Evolutionary conservation across 37 sponge, comb jelly and placozoan species (phyloP).

Genomic region (Beroe forskalii): DNA sequence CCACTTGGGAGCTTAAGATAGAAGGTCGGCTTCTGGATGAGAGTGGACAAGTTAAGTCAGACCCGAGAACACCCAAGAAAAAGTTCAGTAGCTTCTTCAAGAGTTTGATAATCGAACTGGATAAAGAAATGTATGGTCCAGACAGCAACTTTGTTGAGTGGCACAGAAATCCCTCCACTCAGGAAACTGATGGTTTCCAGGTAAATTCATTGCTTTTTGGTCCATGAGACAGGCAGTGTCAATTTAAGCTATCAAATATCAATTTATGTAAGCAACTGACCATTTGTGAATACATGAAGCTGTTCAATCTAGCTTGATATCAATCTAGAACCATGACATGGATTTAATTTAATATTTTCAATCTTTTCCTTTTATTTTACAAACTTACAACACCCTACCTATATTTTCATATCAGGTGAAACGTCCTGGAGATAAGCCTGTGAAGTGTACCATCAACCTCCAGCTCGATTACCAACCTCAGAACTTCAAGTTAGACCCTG

Average conservation of each 20-base stretch:
- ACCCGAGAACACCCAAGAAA: conserved; percentile 69
- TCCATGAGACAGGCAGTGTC: too few species aligned
- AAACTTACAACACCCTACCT: too few species aligned
- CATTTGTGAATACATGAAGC: too few species aligned
- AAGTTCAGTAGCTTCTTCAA: conserved; percentile 94
- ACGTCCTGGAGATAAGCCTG: conserved; percentile 83
- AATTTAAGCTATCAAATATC: too few species aligned
- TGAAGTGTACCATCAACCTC: conserved; percentile 82
- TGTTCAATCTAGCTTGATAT: too few species aligned
- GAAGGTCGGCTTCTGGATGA: conserved; percentile 91
- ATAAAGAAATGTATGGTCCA: conserved; percentile 92
- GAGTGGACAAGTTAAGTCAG: conserved; percentile 72
- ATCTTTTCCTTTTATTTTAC: too few species aligned
- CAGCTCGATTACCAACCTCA: conserved; percentile 81
- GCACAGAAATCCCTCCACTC: conserved; percentile 50
- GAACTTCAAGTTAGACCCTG: conserved; percentile 85
- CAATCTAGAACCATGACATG: too few species aligned
- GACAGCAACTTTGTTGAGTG: conserved; percentile 91
- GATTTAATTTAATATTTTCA: too few species aligned
- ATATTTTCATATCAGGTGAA: too few species aligned
- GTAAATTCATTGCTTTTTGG: too few species aligned
- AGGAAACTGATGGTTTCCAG: conserved; percentile 87
- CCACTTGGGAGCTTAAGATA: conserved; percentile 90
- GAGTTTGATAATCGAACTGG: conserved; percentile 86
- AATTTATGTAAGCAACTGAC: too few species aligned